phyloP scores from a whole-genome alignment of 37 sponge, comb jelly and placozoan genomes.

The Hexactinellida sp. region DNA sequence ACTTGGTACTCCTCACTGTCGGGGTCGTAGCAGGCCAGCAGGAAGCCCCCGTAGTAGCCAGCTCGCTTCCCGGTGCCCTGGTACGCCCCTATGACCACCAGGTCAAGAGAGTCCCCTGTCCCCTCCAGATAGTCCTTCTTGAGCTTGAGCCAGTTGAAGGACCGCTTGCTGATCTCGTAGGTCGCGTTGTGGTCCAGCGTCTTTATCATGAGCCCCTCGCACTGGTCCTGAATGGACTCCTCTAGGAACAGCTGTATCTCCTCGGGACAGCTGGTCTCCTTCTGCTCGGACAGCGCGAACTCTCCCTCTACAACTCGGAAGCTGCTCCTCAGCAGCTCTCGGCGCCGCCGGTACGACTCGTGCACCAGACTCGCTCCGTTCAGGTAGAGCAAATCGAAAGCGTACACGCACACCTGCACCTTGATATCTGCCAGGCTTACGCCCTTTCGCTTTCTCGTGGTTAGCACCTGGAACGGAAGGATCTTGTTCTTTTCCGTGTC shows the following conservation, averaged over 20 bases:
- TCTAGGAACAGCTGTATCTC: slow-evolving; percentile 84
- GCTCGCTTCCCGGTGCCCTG: slow-evolving; percentile 90
- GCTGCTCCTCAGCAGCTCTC: slow-evolving; percentile 57
- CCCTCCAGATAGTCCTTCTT: slow-evolving; percentile 99
- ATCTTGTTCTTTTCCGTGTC: slow-evolving; percentile 80
- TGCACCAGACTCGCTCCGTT: slow-evolving; percentile 84
- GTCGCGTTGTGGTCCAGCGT: slow-evolving; percentile 83
- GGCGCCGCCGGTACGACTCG: slow-evolving; percentile 55
- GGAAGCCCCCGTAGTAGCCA: slow-evolving; percentile 86
- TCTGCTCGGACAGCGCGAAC: slow-evolving; percentile 64
- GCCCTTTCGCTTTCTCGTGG: slow-evolving; percentile 87
- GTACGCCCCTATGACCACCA: slow-evolving; percentile 90
- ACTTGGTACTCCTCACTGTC: slow-evolving; percentile 84
- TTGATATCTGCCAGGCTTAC: slow-evolving; percentile 45
- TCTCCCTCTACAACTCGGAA: slow-evolving; percentile 87
- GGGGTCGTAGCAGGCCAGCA: slow-evolving; percentile 90
- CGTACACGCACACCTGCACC: slow-evolving; percentile 92
- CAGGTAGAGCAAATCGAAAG: slow-evolving; percentile 86
- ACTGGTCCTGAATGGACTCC: slow-evolving; percentile 76
- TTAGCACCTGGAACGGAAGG: slow-evolving; percentile 89
- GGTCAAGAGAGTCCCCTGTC: slow-evolving; percentile 87
- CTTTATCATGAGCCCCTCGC: slow-evolving; percentile 99
- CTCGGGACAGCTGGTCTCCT: slow-evolving; percentile 46
- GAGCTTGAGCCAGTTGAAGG: slow-evolving; percentile 97
- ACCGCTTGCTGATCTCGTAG: slow-evolving; percentile 91